These are phyloP conservation scores for Sphaerodactylus townsendi DNA, from an alignment of 2,113 vertebrate species.

Conservation along the genomic window DNA sequence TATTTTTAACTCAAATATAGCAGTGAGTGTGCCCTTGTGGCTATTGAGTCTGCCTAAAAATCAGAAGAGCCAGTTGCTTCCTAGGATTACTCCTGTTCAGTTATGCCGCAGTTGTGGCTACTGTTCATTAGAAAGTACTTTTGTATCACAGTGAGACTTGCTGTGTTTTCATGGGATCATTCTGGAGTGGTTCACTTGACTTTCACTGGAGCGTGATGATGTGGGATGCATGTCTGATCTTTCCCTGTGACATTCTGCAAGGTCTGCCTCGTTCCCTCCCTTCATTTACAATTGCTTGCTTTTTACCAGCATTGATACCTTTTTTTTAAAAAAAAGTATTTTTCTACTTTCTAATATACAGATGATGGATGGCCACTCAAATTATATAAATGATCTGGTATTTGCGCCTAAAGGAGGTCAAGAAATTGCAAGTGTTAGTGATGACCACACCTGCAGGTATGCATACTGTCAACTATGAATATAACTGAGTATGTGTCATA, in stretches of 20 bases:
- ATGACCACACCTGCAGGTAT: slow-evolving; percentile 98
- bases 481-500: neutral
- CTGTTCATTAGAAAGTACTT: neutral
- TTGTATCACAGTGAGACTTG: neutral
- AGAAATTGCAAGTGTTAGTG: slow-evolving; percentile 94
- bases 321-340: slow-evolving; percentile 11
- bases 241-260: neutral
- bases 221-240: neutral
- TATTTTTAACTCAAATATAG: neutral
- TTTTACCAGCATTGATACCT: neutral
- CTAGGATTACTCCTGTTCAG: neutral
- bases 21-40: neutral
- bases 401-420: slow-evolving; percentile 92
- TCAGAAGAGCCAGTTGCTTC: neutral
- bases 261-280: neutral
- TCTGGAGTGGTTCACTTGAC: neutral
- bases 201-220: neutral
- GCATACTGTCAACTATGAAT: slow-evolving; percentile 38
- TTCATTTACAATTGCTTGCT: neutral
- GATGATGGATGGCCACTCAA: slow-evolving; percentile 90
- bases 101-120: neutral
- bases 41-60: neutral
- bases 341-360: slow-evolving; percentile 62
- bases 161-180: no score
- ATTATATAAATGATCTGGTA: slow-evolving; percentile 94